phyloP scores from a whole-genome alignment of 2,888 invertebrate genomes.

The Drosophila trichaetosa region DNA sequence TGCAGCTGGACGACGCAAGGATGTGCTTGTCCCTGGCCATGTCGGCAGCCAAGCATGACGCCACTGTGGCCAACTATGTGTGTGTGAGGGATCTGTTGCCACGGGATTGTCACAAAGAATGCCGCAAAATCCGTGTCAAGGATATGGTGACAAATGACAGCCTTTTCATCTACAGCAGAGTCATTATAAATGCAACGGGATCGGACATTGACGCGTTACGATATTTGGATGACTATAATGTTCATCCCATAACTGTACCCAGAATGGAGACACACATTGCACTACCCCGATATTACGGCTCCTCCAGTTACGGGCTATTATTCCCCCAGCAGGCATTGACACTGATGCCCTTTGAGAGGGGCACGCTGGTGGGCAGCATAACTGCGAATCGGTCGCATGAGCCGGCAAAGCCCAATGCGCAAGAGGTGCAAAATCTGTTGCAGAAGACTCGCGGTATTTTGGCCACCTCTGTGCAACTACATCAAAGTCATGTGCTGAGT shows the following conservation, averaged over 20 bases:
- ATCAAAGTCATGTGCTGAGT: constrained; percentile 97
- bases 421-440: constrained; percentile 98
- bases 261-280: constrained; percentile 45
- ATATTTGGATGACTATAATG: constrained; percentile 94
- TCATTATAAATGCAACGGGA: constrained; percentile 98
- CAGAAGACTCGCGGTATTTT: constrained; percentile 97
- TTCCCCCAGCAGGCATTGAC: constrained; percentile 99
- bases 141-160: constrained; percentile 92
- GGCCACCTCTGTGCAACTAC: constrained; percentile 96
- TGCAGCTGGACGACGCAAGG: constrained; percentile 99
- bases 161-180: constrained; percentile 94
- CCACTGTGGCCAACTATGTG: constrained; percentile 96
- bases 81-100: constrained; percentile 90
- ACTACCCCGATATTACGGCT: constrained; percentile 98
- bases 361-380: constrained; percentile 96
- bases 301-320: constrained; percentile 97
- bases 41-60: constrained; percentile 97
- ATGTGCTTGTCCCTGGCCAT: constrained; percentile 98
- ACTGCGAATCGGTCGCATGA: constrained; percentile 94
- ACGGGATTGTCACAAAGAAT: constrained; percentile 80
- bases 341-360: constrained; percentile 98
- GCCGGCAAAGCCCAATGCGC: constrained; percentile 96
- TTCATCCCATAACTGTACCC: constrained; percentile 93
- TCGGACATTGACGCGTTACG: constrained; percentile 97
- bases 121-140: constrained; percentile 87